phyloP scores from a whole-genome alignment of 53 echinoderm and acorn worm species.

The Astropecten irregularis region DNA sequence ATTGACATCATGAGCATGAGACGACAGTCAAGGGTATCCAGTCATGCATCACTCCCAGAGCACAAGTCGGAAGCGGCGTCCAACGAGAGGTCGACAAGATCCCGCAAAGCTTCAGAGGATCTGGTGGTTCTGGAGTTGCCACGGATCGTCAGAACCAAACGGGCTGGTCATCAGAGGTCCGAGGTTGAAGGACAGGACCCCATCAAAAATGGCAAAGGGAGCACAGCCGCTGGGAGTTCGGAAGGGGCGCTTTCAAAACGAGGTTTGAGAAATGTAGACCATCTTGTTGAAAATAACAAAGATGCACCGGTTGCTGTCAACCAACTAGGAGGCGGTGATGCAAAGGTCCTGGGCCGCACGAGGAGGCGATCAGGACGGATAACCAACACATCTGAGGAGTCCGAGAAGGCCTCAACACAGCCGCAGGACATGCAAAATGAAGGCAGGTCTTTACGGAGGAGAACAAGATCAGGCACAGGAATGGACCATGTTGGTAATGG shows the following conservation, averaged over 20 bases:
- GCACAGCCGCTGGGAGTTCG: background rate
- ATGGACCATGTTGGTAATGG: conserved; percentile 23
- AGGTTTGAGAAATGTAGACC: conserved; percentile 2
- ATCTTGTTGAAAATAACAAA: background rate
- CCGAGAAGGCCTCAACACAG: background rate
- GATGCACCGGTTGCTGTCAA: background rate
- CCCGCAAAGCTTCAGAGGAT: conserved; percentile 79
- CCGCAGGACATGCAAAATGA: conserved; percentile 1
- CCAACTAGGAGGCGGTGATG: conserved; percentile 12
- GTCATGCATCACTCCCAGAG: conserved; percentile 22
- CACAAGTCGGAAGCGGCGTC: conserved; percentile 39
- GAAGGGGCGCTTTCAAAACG: conserved; percentile 38
- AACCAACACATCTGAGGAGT: conserved; percentile 1
- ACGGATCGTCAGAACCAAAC: conserved; percentile 49
- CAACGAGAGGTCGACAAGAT: conserved; percentile 79
- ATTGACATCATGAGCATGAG: conserved; percentile 28
- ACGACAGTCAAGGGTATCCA: conserved; percentile 22
- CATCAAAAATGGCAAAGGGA: conserved; percentile 45
- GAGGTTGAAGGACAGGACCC: conserved; percentile 10
- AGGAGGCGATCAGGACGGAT: conserved; percentile 58
- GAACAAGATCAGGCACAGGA: conserved; percentile 32
- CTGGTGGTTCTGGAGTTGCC: conserved; percentile 77
- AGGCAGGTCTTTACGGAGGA: conserved; percentile 28
- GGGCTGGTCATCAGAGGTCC: conserved; percentile 15
- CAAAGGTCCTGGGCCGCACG: conserved; percentile 33